Conservation (phyloP, 1,140 invertebrate species). For the Cataglyphis hispanica region DNA sequence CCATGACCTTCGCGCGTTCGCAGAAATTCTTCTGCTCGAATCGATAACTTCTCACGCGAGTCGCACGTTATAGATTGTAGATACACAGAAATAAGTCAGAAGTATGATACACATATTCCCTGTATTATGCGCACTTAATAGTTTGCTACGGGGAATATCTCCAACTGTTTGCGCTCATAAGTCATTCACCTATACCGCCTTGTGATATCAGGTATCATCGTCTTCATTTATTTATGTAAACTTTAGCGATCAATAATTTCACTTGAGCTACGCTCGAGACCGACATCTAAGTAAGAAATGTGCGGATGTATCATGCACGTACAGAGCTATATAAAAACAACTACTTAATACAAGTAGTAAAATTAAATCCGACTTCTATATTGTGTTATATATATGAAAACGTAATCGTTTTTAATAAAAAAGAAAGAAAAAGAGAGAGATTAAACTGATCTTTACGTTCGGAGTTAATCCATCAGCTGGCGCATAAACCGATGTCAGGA, state of each 20-base stretch:
- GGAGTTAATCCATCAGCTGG: conserved; percentile 71
- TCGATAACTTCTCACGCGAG: conserved; percentile 43
- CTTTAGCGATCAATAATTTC: conserved; percentile 33
- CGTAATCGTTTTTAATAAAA: neutral
- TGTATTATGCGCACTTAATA: neutral
- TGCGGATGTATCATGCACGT: neutral
- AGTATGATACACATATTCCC: conserved; percentile 21
- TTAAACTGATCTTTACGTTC: neutral
- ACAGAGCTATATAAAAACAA: neutral
- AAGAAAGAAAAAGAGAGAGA: neutral
- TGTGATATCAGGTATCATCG: neutral
- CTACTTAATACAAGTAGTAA: neutral
- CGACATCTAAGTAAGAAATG: neutral
- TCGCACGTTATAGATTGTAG: neutral
- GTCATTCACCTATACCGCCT: neutral
- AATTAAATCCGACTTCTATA: conserved; percentile 10
- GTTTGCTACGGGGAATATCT: neutral
- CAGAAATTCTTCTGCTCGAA: conserved; percentile 43
- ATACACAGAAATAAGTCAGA: conserved; percentile 41
- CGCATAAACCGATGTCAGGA: conserved; percentile 48
- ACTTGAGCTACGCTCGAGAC: neutral
- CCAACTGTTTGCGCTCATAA: neutral
- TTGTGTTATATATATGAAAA: conserved; percentile 15
- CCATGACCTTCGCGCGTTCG: conserved; percentile 48
- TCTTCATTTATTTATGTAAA: conserved; percentile 51